Evolutionary conservation across 2,797 vertebrate species (phyloP), one percentile per base, ranked within the genome.

Genomic region (Xenentodon cancila): DNA sequence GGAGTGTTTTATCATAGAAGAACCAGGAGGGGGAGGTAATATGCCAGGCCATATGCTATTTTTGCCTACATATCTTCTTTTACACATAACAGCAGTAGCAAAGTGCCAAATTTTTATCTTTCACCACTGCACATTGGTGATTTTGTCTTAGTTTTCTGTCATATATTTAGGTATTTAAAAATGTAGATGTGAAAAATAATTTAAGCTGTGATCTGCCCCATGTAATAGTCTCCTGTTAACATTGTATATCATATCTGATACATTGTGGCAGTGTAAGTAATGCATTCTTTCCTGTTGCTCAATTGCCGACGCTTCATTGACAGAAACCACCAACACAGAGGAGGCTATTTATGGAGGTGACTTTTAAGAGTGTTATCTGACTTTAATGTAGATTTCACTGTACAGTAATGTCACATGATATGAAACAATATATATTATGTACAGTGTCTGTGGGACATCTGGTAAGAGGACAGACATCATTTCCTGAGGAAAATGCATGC

Each of bases 121-220:
- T 87, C 79, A 88, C 85, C 72, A 77, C 70, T 80, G 85, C 86
- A 89, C 83, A 88, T 82, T 50, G 75, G 88, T 90, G 84, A 88
- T 84, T 69, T 85, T 71, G 58, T 70, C 71, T 83, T 70, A 68
- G 65, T 77, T 68, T 34, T 80, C 75, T 76, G 50, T 74, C 21
- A 63, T 58, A 82, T 86, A 76, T 84, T 82, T 77, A 81, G 69
- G 22, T 88, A 84, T 85, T 89, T 85, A 81, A 90, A 83, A 70
- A 79, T 50, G n/a, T 82, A 85, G 61, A 84, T 88, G 87, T 90
- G 77, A 88, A 84, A 71, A 25, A 25, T 86, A 74, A 84, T 77
- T 84, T 60, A 89, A 90, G 79, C 86, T 91, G 89, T 90, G 86
- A 89, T 82, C 63, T 66, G 50, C 76, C 62, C 80, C 65, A 42